Evolutionary conservation across 2,113 vertebrate genomes (phyloP).

Genomic region (Corythaeola cristata): DNA sequence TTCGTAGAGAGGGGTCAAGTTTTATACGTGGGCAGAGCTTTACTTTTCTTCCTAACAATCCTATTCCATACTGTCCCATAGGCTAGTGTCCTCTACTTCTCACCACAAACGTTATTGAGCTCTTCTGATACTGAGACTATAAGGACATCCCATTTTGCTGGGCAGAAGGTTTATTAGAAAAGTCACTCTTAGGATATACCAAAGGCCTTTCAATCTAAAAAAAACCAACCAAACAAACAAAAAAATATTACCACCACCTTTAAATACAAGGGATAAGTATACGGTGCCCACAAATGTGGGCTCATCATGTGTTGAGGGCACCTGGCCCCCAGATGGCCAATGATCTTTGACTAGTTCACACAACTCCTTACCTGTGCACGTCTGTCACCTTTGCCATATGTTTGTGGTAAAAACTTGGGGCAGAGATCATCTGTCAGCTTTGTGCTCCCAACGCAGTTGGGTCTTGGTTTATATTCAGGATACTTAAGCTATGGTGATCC

Average conservation of each 20-base stretch:
- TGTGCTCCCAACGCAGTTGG: accelerated
- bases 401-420: neutral
- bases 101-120: neutral
- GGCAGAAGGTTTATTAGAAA: neutral
- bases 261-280: neutral
- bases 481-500: neutral
- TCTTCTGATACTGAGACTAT: neutral
- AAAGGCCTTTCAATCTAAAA: neutral
- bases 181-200: neutral
- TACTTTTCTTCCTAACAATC: neutral
- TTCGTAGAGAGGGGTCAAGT: constrained; percentile 29
- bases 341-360: neutral
- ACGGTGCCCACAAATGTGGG: neutral
- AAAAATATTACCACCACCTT: neutral
- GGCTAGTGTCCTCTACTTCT: neutral
- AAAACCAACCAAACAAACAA: neutral
- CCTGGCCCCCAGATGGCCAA: neutral
- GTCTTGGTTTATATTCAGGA: neutral
- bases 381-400: neutral
- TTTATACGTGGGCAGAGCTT: neutral
- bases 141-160: neutral
- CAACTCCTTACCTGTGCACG: neutral
- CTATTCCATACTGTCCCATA: neutral
- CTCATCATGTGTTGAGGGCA: neutral
- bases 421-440: neutral